Percentiles rank a stretch among this genome's conserved stretches.
Conservation (phyloP, 2,888 invertebrate species). For the Eristalinus aeneus region DNA sequence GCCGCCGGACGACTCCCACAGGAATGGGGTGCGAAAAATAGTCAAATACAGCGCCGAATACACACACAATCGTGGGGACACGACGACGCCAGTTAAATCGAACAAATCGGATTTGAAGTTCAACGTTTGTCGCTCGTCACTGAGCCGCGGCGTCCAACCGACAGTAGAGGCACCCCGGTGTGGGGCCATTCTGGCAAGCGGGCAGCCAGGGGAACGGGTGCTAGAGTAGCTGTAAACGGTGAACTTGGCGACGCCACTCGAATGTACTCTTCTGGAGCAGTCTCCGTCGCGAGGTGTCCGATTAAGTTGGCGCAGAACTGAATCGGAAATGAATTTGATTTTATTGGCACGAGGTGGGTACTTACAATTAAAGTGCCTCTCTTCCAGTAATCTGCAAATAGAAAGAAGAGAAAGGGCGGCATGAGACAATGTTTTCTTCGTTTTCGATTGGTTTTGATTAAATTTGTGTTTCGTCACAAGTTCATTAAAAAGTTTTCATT, state of each 20-base stretch:
- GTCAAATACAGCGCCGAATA: background rate
- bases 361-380: slow-evolving; percentile 49
- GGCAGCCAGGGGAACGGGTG: background rate
- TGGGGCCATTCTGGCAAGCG: background rate
- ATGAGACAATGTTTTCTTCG: background rate
- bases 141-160: background rate
- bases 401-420: slow-evolving; percentile 1
- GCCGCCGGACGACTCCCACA: background rate
- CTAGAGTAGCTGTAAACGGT: background rate
- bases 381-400: slow-evolving; percentile 41
- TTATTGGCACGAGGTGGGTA: slow-evolving; percentile 6
- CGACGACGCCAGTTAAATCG: slow-evolving; percentile 8
- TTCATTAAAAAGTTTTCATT: background rate
- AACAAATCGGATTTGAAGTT: slow-evolving; percentile 51
- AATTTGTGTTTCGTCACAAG: background rate
- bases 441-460: slow-evolving; percentile 20
- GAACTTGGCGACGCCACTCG: background rate
- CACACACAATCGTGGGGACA: background rate
- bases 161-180: background rate
- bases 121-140: slow-evolving; percentile 8
- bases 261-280: background rate
- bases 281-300: background rate
- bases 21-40: slow-evolving; percentile 7
- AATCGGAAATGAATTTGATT: background rate
- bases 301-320: slow-evolving; percentile 14